Base-by-base conservation (phyloP, 2,888 invertebrate species). In the Heteromurus nitidus region DNA sequence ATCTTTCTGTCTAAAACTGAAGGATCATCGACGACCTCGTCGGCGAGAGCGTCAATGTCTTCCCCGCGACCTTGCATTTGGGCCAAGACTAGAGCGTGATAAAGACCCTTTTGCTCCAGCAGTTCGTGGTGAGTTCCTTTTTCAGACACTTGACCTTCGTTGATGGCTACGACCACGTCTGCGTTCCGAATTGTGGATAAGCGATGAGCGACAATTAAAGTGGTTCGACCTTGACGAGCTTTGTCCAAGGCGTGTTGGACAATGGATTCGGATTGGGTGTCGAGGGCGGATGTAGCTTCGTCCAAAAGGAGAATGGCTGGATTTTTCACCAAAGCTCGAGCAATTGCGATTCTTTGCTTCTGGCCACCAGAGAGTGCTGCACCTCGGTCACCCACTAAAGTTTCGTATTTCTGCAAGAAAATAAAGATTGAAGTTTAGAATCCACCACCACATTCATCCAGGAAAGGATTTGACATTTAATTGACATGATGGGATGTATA, bases 321-420 rank as follows among this genome's bases (percentile, higher is more conserved):
- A 79, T 90, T 88, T 22, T 90, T 86, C 28, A 91, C 88, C n/a
- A 91, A 87, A 1, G 91, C 91, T 77, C 91, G 90, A 0, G 96
- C 96, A 82, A 96, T 95, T 16, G 95, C 95, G 79, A 95, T 94
- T 60, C 95, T 91, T 88, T 95, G 95, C 58, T 95, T 95, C 89
- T 95, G 95, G 0, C 95, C 95, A 0, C 95, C 95, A 11, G 18
- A 28, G 26, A 65, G 42, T 2, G 95, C 95, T 0, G 94, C 93
- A 0, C 95, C 95, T 75, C 94, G 90, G 87, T 95, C 95, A 0
- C 95, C 95, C 26, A 95, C 94, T 88, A 93, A 89, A 7, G 95
- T 95, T 68, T 94, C 92, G 88, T 95, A 95, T 16, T 93, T 93
- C 91, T 93, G 36, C 18, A 69, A 60, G 47, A 24, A 53, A 16